These are phyloP conservation scores for Papilio xuthus DNA, from an alignment of 1,140 invertebrate species.

Conservation along the genomic window DNA sequence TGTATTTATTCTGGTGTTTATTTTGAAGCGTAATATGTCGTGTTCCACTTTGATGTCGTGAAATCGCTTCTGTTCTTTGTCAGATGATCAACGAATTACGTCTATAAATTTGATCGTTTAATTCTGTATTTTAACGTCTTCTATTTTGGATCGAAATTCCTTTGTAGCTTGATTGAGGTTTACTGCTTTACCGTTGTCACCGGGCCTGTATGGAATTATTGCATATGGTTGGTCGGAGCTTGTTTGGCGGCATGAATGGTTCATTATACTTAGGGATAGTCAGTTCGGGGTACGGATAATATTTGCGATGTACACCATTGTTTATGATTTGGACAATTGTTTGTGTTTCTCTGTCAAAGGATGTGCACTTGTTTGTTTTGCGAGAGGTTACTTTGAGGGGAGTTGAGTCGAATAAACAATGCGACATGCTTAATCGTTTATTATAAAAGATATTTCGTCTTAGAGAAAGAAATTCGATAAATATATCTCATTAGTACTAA, in stretches of 20 bases:
- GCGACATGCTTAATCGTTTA: constrained; percentile 47
- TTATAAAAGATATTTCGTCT: not conserved
- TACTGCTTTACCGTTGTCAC: constrained; percentile 54
- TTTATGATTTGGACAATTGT: constrained; percentile 81
- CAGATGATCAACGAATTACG: constrained; percentile 74
- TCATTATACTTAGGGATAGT: constrained; percentile 78
- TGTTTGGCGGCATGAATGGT: constrained; percentile 81
- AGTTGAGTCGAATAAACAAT: constrained; percentile 60
- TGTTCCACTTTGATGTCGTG: constrained; percentile 81
- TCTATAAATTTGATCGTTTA: constrained; percentile 68
- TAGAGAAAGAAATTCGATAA: not conserved
- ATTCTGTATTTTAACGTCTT: constrained; percentile 75
- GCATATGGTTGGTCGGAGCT: constrained; percentile 80
- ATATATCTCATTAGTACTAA: too few relatives aligned
- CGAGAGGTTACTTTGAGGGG: constrained; percentile 54
- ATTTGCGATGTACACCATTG: constrained; percentile 80
- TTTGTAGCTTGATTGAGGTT: constrained; percentile 67
- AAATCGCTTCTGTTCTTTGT: constrained; percentile 80
- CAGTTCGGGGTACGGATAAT: constrained; percentile 71
- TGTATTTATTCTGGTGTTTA: constrained; percentile 80
- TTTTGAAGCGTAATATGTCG: constrained; percentile 80
- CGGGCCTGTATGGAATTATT: constrained; percentile 72
- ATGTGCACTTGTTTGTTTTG: constrained; percentile 78
- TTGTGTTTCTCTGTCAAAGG: constrained; percentile 79
- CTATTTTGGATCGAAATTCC: constrained; percentile 72